Conservation (phyloP, 2,888 invertebrate species). For the Lobophora halterata region DNA sequence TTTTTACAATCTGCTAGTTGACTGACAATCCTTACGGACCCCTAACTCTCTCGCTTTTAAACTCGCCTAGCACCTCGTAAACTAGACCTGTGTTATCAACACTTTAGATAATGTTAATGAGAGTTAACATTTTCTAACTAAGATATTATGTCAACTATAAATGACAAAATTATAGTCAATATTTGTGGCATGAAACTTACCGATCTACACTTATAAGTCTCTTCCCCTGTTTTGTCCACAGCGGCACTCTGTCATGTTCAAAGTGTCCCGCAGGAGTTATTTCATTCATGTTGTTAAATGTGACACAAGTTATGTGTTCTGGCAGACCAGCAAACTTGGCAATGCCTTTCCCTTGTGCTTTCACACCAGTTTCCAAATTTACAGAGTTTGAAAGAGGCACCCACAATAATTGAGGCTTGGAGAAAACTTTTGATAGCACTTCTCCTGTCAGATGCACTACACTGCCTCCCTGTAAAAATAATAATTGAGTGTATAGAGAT, state of each 20-base stretch:
- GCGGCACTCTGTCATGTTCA: conserved; percentile 84
- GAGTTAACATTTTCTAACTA: too few species aligned
- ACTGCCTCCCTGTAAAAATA: conserved; percentile 85
- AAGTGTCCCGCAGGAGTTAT: conserved; percentile 86
- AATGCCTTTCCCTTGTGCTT: conserved; percentile 83
- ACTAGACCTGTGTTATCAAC: too few species aligned
- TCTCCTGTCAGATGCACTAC: conserved; percentile 91
- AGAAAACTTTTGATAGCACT: conserved; percentile 84
- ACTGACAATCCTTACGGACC: too few species aligned
- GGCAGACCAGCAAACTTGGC: conserved; percentile 86
- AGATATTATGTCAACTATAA: too few species aligned
- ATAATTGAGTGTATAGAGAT: too few species aligned
- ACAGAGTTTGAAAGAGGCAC: conserved; percentile 86
- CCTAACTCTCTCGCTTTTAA: too few species aligned
- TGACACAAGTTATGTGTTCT: conserved; percentile 68
- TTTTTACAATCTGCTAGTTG: too few species aligned
- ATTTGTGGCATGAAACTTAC: too few species aligned
- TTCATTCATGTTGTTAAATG: conserved; percentile 86
- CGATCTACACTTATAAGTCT: conserved; percentile 81
- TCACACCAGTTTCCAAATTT: conserved; percentile 83
- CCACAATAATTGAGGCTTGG: conserved; percentile 83
- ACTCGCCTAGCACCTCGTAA: too few species aligned
- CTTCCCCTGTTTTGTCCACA: conserved; percentile 91
- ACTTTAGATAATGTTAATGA: too few species aligned
- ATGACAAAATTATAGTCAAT: too few species aligned